phyloP scores from a whole-genome alignment of 1,140 invertebrate species.

The Andricus grossulariae region DNA sequence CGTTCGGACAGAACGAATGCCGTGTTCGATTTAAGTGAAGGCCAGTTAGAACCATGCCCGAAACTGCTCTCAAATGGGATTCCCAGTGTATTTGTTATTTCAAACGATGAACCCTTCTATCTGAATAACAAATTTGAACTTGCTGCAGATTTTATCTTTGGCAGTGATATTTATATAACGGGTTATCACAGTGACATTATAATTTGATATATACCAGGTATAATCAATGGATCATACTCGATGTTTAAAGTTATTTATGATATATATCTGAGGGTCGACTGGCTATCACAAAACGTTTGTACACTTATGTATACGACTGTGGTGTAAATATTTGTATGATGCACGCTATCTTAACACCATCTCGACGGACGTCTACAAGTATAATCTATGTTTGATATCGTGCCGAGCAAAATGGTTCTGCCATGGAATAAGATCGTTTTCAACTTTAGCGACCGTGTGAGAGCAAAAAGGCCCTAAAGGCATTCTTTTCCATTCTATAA shows the following conservation, averaged over 20 bases:
- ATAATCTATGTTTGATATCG: conserved; percentile 47
- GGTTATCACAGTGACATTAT: no score
- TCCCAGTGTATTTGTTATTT: no score
- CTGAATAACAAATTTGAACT: no score
- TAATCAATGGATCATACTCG: conserved; percentile 52
- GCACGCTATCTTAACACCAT: conserved; percentile 50
- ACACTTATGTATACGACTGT: conserved; percentile 41
- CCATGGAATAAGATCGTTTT: conserved; percentile 42
- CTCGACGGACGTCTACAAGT: conserved; percentile 41
- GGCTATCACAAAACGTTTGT: conserved; percentile 31
- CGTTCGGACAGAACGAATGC: no score
- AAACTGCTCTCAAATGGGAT: no score
- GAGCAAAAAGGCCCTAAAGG: not conserved
- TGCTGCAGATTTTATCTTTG: no score
- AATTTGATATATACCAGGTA: not conserved
- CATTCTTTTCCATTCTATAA: conserved; percentile 10
- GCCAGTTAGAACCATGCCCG: no score
- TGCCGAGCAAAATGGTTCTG: conserved; percentile 37
- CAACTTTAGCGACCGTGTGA: not conserved
- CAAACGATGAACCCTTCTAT: no score
- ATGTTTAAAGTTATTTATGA: conserved; percentile 4
- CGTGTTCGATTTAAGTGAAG: no score
- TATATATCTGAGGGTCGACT: conserved; percentile 46
- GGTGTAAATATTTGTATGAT: conserved; percentile 61
- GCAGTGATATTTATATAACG: no score